These are phyloP conservation scores for Aphelenchoides avenae DNA, from an alignment of 1,140 invertebrate species.

Conservation along the genomic window DNA sequence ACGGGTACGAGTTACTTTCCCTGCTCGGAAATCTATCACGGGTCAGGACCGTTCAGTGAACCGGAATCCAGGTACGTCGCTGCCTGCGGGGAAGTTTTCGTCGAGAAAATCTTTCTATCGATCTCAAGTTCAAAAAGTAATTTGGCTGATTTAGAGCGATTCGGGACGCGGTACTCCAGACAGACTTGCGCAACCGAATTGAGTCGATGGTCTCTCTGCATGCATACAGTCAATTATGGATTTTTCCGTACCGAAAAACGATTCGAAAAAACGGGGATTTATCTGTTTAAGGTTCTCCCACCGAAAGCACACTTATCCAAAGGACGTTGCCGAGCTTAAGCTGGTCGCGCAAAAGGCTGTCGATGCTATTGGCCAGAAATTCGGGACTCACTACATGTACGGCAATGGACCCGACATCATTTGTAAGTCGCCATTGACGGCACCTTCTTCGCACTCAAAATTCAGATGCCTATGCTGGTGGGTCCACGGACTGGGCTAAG, in stretches of 20 bases:
- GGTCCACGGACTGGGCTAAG: conserved; percentile 56
- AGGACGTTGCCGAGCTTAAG: conserved; percentile 53
- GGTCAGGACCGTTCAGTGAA: conserved; percentile 52
- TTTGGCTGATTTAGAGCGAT: conserved; percentile 35
- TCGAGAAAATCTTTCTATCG: too few species aligned
- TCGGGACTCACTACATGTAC: conserved; percentile 51
- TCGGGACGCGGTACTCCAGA: conserved; percentile 47
- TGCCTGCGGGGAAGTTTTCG: too few species aligned
- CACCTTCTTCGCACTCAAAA: too few species aligned
- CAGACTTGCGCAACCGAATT: conserved; percentile 45
- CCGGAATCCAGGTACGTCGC: conserved; percentile 46
- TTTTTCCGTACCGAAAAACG: too few species aligned
- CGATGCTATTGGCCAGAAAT: conserved; percentile 48
- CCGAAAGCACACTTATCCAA: conserved; percentile 43
- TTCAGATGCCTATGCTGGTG: conserved; percentile 56
- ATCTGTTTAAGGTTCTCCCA: too few species aligned
- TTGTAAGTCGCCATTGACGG: conserved; percentile 38
- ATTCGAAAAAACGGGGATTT: too few species aligned
- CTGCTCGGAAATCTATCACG: conserved; percentile 58
- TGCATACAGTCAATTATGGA: conserved; percentile 49
- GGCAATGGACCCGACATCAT: conserved; percentile 58
- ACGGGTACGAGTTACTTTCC: conserved; percentile 55
- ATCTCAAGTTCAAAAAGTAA: not conserved
- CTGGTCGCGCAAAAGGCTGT: conserved; percentile 47
- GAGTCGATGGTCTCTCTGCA: conserved; percentile 53